phyloP scores from a whole-genome alignment of 92 coral and sea anemone species.

The Epizoanthus fatuus region DNA sequence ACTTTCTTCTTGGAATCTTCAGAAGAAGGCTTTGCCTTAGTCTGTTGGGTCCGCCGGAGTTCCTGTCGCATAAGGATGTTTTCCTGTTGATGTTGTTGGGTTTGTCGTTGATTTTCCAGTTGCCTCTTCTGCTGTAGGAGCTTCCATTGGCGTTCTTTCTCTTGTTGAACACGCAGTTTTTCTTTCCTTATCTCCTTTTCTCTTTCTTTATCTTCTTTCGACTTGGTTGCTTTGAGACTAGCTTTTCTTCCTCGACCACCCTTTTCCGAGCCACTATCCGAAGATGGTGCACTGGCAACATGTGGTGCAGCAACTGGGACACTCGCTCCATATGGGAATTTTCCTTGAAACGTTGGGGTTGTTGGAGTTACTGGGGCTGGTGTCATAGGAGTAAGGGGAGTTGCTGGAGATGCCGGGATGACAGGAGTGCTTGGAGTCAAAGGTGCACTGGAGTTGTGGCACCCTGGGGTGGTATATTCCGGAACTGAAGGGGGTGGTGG shows the following conservation, averaged over 20 bases:
- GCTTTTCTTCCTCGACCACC: constrained; percentile 55
- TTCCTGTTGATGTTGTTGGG: constrained; percentile 96
- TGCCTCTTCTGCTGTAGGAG: constrained; percentile 96
- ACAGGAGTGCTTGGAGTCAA: constrained; percentile 45
- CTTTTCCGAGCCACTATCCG: constrained; percentile 47
- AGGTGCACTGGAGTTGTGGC: constrained; percentile 37
- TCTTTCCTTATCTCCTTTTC: constrained; percentile 92
- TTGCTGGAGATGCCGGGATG: constrained; percentile 71
- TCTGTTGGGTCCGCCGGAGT: constrained; percentile 83
- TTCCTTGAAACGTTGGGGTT: constrained; percentile 72
- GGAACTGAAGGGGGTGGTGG: constrained; percentile 24
- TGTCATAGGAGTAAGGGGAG: constrained; percentile 77
- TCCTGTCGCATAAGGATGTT: constrained; percentile 83
- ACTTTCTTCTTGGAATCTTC: constrained; percentile 88
- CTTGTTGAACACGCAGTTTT: constrained; percentile 90
- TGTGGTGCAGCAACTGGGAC: constrained; percentile 1
- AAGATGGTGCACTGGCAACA: constrained; percentile 29
- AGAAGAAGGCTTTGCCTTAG: constrained; percentile 75
- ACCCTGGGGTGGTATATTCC: not conserved
- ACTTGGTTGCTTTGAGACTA: constrained; percentile 71
- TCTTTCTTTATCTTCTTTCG: constrained; percentile 92
- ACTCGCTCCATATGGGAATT: constrained; percentile 38
- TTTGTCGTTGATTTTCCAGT: constrained; percentile 93
- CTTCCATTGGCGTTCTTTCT: constrained; percentile 98
- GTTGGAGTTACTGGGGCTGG: constrained; percentile 78